Evolutionary conservation across 2,113 vertebrate genomes (phyloP).

Genomic region (Phylloscopus trochilus): DNA sequence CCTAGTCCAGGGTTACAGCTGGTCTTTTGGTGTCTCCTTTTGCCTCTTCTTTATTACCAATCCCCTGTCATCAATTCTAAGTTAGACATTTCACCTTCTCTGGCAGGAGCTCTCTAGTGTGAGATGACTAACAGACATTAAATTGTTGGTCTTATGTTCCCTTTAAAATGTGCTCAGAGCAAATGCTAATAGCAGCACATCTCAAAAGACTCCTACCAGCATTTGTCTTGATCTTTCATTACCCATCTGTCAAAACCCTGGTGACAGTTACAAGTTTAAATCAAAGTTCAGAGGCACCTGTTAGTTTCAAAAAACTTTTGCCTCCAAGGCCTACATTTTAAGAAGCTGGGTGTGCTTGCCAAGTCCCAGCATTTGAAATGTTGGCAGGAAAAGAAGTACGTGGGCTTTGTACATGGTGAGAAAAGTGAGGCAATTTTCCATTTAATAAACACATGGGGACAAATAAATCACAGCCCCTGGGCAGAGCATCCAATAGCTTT

Average conservation of each 20-base stretch:
- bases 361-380: neutral
- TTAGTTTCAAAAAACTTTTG: slow-evolving; percentile 28
- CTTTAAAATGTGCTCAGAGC: slow-evolving; percentile 37
- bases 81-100: slow-evolving; percentile 23
- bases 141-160: slow-evolving; percentile 46
- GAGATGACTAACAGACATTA: slow-evolving; percentile 59
- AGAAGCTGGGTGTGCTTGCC: neutral
- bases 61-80: slow-evolving; percentile 6
- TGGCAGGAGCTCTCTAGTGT: slow-evolving; percentile 15
- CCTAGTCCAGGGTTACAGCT: neutral
- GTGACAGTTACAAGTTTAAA: slow-evolving; percentile 45
- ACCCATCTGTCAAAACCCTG: slow-evolving; percentile 54
- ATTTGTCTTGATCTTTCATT: slow-evolving; percentile 59
- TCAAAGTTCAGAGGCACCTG: slow-evolving; percentile 40
- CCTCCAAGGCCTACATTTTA: slow-evolving; percentile 1
- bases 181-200: slow-evolving; percentile 56
- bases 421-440: neutral
- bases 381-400: neutral
- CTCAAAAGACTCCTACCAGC: slow-evolving; percentile 50
- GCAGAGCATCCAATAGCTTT: neutral
- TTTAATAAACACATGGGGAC: neutral
- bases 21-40: neutral
- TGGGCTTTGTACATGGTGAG: neutral
- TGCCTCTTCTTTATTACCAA: neutral
- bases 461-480: neutral